Conservation (phyloP, 2,888 invertebrate genomes). For the Caenorhabditis drosophilae region DNA sequence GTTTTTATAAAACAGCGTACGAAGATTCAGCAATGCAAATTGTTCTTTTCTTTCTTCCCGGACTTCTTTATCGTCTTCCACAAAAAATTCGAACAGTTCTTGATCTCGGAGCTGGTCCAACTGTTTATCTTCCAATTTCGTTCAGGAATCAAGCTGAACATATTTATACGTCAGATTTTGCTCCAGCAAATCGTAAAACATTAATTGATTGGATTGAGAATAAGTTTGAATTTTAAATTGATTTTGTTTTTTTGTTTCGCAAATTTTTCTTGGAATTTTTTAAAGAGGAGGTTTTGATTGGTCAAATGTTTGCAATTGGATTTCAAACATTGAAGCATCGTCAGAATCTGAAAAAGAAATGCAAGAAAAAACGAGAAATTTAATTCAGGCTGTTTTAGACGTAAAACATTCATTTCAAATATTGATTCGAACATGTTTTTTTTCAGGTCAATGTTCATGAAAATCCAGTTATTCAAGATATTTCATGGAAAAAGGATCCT, state of each 20-base stretch:
- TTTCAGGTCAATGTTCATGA: slow-evolving; percentile 62
- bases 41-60: slow-evolving; percentile 68
- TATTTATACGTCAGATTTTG: slow-evolving; percentile 66
- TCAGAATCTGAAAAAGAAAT: slow-evolving; percentile 52
- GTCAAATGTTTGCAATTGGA: slow-evolving; percentile 65
- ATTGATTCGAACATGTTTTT: neutral
- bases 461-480: slow-evolving; percentile 52
- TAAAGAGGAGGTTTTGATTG: slow-evolving; percentile 58
- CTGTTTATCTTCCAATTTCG: slow-evolving; percentile 63
- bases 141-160: slow-evolving; percentile 55
- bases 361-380: slow-evolving; percentile 58
- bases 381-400: slow-evolving; percentile 61
- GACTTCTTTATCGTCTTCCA: slow-evolving; percentile 67
- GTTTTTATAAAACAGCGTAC: slow-evolving; percentile 63
- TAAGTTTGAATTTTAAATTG: slow-evolving; percentile 18
- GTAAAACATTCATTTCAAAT: slow-evolving; percentile 19
- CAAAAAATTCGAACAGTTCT: slow-evolving; percentile 56
- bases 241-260: neutral
- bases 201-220: slow-evolving; percentile 61
- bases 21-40: slow-evolving; percentile 68
- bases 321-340: slow-evolving; percentile 62
- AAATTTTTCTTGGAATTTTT: too few species aligned
- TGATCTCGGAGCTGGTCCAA: slow-evolving; percentile 66
- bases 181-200: slow-evolving; percentile 58
- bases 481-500: slow-evolving; percentile 46